Percentiles rank a stretch among this genome's conserved stretches.
Evolutionary conservation across 2,888 invertebrate species (phyloP).

Genomic region (Habroteleia sp.): DNA sequence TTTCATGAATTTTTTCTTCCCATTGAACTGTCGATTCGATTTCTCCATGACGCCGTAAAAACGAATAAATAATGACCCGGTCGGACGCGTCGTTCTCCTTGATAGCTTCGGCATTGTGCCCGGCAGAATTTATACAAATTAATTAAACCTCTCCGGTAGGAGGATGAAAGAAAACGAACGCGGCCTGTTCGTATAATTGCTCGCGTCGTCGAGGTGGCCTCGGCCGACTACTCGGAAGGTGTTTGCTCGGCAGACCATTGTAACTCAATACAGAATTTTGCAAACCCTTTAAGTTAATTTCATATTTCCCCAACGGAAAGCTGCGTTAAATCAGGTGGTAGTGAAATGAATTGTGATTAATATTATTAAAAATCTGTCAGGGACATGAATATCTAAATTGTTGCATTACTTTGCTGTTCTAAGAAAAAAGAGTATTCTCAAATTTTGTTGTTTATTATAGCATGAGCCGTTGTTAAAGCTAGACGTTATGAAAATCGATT

Average conservation of each 20-base stretch:
- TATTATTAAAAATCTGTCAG: no score
- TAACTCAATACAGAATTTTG: constrained; percentile 26
- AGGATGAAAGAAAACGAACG: constrained; percentile 37
- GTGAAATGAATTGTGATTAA: no score
- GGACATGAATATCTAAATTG: no score
- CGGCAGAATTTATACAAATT: constrained; percentile 51
- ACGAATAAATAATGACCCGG: constrained; percentile 58
- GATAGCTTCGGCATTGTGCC: constrained; percentile 53
- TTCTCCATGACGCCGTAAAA: constrained; percentile 54
- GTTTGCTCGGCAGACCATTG: constrained; percentile 26
- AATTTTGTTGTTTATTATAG: no score
- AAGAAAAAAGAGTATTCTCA: no score
- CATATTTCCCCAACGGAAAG: constrained; percentile 1
- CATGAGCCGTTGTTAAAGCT: no score
- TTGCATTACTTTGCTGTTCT: no score
- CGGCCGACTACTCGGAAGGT: constrained; percentile 39
- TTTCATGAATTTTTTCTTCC: constrained; percentile 46
- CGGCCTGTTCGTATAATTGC: constrained; percentile 51
- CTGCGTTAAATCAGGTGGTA: no score
- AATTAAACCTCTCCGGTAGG: constrained; percentile 46
- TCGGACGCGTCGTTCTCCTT: constrained; percentile 57
- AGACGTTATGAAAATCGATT: no score
- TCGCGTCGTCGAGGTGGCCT: constrained; percentile 53
- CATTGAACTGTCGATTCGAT: constrained; percentile 56
- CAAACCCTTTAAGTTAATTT: constrained; percentile 20